A percentile compares a stretch with the other conserved stretches of the same genome.
Conservation (phyloP, 2,113 vertebrate genomes). For the Serinus canaria region DNA sequence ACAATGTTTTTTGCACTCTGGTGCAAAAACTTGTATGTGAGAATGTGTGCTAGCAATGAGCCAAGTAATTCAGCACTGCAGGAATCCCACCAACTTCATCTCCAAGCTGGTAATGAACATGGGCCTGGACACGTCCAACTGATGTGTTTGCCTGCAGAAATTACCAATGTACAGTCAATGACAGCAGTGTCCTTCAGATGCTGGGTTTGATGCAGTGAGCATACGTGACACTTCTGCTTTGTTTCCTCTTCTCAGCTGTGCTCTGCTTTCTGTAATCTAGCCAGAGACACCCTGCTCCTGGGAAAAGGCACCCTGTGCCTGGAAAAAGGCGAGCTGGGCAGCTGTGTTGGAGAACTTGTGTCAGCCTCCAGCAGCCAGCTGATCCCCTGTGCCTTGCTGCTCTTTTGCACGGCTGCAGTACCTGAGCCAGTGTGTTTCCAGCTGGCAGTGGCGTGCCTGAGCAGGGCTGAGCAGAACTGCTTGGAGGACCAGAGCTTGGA, state of each 20-base stretch:
- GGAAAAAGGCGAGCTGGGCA: fast-evolving
- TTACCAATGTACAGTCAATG: not conserved
- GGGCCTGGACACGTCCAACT: not conserved
- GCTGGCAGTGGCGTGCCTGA: not conserved
- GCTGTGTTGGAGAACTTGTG: not conserved
- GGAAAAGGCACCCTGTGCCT: not conserved
- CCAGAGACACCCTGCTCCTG: not conserved
- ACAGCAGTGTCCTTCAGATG: not conserved
- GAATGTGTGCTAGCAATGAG: not conserved
- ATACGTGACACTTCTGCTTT: not conserved
- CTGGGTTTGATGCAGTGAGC: not conserved
- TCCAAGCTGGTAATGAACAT: not conserved
- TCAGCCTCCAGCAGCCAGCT: not conserved
- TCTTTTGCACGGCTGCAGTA: not conserved
- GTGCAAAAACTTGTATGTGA: not conserved
- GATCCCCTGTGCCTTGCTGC: not conserved
- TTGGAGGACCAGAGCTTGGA: not conserved
- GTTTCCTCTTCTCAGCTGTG: not conserved
- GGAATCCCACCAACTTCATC: not conserved
- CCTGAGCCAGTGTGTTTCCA: not conserved
- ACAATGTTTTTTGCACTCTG: not conserved
- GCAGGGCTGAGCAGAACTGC: not conserved
- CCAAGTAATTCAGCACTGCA: not conserved
- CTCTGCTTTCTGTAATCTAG: not conserved
- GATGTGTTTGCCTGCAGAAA: not conserved